A percentile compares a stretch with the other conserved stretches of the same genome.
phyloP scores from a whole-genome alignment of 92 coral and sea anemone species.

The Porites cylindrica region DNA sequence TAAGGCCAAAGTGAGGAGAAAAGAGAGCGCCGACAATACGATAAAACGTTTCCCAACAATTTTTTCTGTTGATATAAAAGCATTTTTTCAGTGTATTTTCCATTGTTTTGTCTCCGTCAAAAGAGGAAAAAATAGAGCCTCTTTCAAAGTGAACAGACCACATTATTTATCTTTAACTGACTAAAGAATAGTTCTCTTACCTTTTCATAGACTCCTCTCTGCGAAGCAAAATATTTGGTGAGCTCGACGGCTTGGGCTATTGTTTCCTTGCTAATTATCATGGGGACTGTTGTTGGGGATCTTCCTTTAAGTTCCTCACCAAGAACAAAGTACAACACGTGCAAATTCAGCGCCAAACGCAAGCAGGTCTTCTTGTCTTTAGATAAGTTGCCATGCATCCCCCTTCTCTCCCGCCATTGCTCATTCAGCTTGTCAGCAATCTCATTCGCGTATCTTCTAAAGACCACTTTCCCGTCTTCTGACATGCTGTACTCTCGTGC shows the following conservation, averaged over 20 bases:
- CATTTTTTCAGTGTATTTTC: too few relatives aligned
- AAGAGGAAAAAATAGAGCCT: too few relatives aligned
- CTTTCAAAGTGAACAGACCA: too few relatives aligned
- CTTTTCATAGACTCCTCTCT: conserved; percentile 16
- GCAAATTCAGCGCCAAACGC: conserved; percentile 23
- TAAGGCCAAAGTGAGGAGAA: too few relatives aligned
- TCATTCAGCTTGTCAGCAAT: conserved; percentile 29
- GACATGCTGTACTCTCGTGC: conserved; percentile 11
- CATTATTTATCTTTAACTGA: too few relatives aligned
- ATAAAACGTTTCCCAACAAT: too few relatives aligned
- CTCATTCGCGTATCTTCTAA: not conserved
- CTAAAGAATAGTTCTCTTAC: not conserved
- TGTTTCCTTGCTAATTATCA: not conserved
- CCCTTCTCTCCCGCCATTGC: conserved; percentile 16
- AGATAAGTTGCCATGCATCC: conserved; percentile 7
- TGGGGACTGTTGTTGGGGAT: not conserved
- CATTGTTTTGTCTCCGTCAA: too few relatives aligned
- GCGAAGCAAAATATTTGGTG: conserved; percentile 16
- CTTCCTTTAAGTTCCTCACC: not conserved
- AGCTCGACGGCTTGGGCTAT: conserved; percentile 19
- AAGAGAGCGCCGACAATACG: too few relatives aligned
- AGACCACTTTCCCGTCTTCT: not conserved
- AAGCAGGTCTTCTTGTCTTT: conserved; percentile 23
- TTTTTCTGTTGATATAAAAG: too few relatives aligned
- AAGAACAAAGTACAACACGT: conserved; percentile 12